phyloP scores from a whole-genome alignment of 2,797 vertebrate genomes.

The Acrossocheilus fasciatus region DNA sequence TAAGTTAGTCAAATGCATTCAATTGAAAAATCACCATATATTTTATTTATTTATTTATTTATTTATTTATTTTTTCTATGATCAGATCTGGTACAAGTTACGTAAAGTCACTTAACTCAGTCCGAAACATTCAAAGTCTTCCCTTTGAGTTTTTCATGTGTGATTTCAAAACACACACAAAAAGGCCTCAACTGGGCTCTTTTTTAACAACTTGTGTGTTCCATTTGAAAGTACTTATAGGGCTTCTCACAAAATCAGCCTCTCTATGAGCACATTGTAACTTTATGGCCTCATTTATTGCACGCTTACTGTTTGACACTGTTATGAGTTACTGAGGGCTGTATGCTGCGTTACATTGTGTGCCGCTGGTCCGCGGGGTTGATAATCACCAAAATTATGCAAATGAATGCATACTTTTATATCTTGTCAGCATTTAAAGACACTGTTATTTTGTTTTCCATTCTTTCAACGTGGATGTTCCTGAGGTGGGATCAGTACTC shows the following conservation, averaged over 20 bases:
- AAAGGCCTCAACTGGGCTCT: background rate
- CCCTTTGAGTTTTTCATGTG: background rate
- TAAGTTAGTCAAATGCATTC: background rate
- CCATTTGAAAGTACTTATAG: conserved; percentile 17
- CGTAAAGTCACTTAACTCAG: background rate
- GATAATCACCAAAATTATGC: conserved; percentile 25
- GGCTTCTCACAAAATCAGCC: conserved; percentile 30
- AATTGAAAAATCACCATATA: conserved; percentile 1
- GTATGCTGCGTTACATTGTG: conserved; percentile 9
- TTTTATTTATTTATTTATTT: background rate
- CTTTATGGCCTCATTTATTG: conserved; percentile 48
- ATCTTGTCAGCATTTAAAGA: conserved; percentile 33
- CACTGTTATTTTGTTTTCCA: conserved; percentile 18
- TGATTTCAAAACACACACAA: background rate
- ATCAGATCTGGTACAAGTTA: background rate
- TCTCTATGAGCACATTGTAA: conserved; percentile 36
- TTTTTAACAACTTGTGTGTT: conserved; percentile 12
- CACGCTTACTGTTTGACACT: conserved; percentile 41
- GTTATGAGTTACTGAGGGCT: conserved; percentile 35
- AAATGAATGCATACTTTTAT: conserved; percentile 21
- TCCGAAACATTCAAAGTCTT: background rate
- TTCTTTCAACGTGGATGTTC: conserved; percentile 22
- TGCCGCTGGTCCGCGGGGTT: background rate
- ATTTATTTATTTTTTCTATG: background rate
- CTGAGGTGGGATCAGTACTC: conserved; percentile 21